Evolutionary conservation across 2,113 vertebrate genomes (phyloP).

Genomic region (Genyomyrus donnyi): DNA sequence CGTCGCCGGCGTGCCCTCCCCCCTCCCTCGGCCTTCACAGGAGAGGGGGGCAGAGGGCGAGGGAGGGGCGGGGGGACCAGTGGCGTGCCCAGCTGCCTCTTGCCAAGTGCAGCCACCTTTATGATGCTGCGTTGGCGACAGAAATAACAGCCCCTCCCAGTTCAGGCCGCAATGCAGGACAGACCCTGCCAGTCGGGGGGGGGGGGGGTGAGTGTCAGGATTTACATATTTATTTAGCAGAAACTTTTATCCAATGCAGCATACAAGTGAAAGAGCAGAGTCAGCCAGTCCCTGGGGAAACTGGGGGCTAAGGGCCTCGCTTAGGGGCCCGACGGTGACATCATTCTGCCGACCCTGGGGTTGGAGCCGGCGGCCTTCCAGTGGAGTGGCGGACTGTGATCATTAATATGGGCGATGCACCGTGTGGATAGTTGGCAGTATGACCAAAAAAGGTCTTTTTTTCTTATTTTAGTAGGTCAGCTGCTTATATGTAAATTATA

Average conservation of each 20-base stretch:
- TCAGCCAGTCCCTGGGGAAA: background rate
- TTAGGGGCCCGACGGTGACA: background rate
- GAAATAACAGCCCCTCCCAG: background rate
- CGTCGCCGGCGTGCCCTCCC: conserved; percentile 16
- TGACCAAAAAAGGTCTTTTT: background rate
- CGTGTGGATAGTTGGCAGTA: background rate
- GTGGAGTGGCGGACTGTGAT: background rate
- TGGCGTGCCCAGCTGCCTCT: background rate
- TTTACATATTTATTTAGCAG: background rate
- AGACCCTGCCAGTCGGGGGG: background rate
- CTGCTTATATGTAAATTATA: background rate
- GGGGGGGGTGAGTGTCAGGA: background rate
- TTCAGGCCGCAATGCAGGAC: background rate
- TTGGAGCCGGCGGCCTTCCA: background rate
- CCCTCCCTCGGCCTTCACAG: background rate
- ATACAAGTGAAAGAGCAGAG: background rate
- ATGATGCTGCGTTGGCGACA: background rate
- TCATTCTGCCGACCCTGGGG: background rate
- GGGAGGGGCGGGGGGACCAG: background rate
- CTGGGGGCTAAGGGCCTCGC: background rate
- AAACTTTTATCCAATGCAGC: background rate
- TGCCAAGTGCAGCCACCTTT: background rate
- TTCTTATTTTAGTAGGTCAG: background rate
- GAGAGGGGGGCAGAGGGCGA: background rate
- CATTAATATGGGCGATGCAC: background rate